phyloP scores from a whole-genome alignment of 2,797 vertebrate genomes.

The Denticeps clupeoides region DNA sequence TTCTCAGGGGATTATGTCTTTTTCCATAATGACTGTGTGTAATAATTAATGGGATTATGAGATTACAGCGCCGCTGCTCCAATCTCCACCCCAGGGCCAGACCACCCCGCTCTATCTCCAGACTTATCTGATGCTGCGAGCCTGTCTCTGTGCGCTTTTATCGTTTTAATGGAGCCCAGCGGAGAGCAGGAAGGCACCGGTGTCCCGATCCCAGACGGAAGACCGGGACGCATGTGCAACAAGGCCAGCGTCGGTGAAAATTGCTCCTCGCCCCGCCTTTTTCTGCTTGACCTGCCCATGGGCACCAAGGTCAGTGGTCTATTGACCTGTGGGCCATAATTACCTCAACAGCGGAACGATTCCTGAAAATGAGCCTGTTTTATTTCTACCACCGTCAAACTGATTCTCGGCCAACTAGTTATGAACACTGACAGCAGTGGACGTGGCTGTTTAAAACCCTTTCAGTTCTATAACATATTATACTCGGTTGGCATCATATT shows the following conservation, averaged over 20 bases:
- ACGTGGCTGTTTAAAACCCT: no score
- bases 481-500: no score
- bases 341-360: no score
- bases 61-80: slow-evolving; percentile 27
- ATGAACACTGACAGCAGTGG: no score
- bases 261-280: not conserved
- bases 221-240: not conserved
- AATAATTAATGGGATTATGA: slow-evolving; percentile 42
- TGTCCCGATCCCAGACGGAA: no score
- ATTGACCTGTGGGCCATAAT: not conserved
- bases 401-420: no score
- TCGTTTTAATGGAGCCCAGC: not conserved
- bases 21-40: slow-evolving; percentile 25
- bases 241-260: not conserved
- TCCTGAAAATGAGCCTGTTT: no score
- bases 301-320: not conserved
- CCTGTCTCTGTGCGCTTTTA: slow-evolving; percentile 4
- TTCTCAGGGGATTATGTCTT: slow-evolving; percentile 21
- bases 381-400: no score
- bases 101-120: slow-evolving; percentile 17
- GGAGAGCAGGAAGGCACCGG: not conserved
- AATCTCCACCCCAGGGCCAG: slow-evolving; percentile 22
- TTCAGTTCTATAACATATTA: no score
- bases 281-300: not conserved
- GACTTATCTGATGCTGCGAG: slow-evolving; percentile 21